Base-by-base conservation (phyloP, 2,888 invertebrate species). In the Alloplasta piceator region DNA sequence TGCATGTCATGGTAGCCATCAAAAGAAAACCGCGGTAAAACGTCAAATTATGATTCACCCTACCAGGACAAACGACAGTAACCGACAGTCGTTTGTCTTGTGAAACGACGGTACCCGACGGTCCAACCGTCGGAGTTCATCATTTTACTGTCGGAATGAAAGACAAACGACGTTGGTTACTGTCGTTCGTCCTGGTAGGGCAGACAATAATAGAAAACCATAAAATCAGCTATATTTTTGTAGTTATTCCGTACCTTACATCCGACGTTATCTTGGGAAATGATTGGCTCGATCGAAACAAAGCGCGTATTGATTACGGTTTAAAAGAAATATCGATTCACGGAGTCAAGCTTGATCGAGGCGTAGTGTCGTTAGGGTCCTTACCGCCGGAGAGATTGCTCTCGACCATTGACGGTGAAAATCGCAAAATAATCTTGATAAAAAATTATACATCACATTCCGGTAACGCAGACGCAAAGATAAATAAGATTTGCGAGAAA, bases 211-310 rank as follows among this genome's bases (percentile, higher is more conserved):
- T 74, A 0, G 74, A 26, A 9, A 26, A 46, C 6, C 36, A 50
- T 4, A 36, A 82, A 78, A 63, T 75, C 68, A 7, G 72, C 71
- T 12, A 83, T 75, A 48, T 81, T 75, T 60, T 68, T 66, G 10
- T 68, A 56, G 67, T 75, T 12, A 68, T 85, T 3, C 82, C 85
- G 0, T 55, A 70, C 16, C 66, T 83, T 26, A 77, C 82, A 7
- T 80, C 78, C 0, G 38, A 64, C 1, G 56, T 85, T 5, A 82
- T 85, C 46, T 9, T 85, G 0, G 85, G 82, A 0, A 78, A 82
- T 79, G 79, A 84, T 43, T 84, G 84, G 84, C 52, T 84, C 3
- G n/a, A 12, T 9, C 36, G 61, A 7, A 76, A 81, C 71, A 63
- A 26, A 7, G 76, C 64, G 0, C 41, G 63, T 5, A 61, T 84